phyloP scores from a whole-genome alignment of 2,888 invertebrate genomes.

The Lycophotia porphyrea region DNA sequence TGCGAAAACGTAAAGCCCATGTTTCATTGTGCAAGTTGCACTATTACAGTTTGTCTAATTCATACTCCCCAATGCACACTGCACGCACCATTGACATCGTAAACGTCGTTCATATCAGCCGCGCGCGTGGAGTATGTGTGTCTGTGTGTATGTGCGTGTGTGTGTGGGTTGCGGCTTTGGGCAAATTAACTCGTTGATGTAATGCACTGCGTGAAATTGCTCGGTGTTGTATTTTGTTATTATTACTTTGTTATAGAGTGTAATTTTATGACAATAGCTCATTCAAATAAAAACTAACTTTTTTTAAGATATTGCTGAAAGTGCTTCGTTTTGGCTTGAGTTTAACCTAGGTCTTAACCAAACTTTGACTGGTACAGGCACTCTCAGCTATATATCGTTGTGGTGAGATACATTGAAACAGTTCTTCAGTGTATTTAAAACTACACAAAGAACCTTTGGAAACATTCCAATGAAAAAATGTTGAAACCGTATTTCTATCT shows the following conservation, averaged over 20 bases:
- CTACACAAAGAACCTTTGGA: neutral
- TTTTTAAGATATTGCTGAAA: too few species aligned
- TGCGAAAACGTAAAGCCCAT: neutral
- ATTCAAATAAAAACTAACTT: neutral
- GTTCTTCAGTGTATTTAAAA: neutral
- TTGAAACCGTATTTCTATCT: neutral
- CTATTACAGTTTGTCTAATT: neutral
- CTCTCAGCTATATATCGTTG: neutral
- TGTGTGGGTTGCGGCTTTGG: conserved; percentile 13
- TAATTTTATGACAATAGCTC: neutral
- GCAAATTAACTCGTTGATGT: conserved; percentile 41
- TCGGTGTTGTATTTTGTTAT: neutral
- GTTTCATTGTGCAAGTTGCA: neutral
- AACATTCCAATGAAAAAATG: neutral
- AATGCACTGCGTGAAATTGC: conserved; percentile 12
- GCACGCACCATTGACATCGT: conserved; percentile 50
- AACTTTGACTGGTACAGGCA: neutral
- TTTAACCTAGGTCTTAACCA: neutral
- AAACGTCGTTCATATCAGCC: conserved; percentile 39
- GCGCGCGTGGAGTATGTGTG: too few species aligned
- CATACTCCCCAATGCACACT: neutral
- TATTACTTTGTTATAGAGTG: neutral
- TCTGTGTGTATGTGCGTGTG: neutral
- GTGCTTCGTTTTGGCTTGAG: neutral
- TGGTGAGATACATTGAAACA: neutral